A percentile compares a stretch with the other conserved stretches of the same genome.
Conservation (phyloP, 2,888 invertebrate genomes). For the Archips xylosteana region DNA sequence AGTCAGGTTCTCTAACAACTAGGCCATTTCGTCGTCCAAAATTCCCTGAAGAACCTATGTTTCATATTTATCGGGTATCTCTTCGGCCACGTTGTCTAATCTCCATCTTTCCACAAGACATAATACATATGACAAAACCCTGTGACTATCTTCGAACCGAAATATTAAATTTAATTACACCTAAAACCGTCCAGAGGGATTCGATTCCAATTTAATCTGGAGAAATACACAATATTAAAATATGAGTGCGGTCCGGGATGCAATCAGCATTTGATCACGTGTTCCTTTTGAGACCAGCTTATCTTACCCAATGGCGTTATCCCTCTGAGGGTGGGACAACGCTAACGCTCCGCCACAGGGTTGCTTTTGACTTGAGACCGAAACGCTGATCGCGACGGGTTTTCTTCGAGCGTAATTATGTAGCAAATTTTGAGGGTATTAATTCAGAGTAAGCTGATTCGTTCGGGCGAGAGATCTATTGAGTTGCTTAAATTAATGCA, state of each 20-base stretch:
- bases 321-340: constrained; percentile 45
- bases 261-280: constrained; percentile 82
- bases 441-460: constrained; percentile 75
- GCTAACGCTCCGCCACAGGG: constrained; percentile 38
- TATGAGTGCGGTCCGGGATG: constrained; percentile 74
- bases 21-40: no score
- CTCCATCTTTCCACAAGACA: background rate
- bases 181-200: constrained; percentile 43
- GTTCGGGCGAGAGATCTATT: constrained; percentile 13
- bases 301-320: constrained; percentile 65
- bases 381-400: constrained; percentile 20
- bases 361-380: background rate
- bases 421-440: constrained; percentile 75
- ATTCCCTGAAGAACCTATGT: no score
- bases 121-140: background rate
- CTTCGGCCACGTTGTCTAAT: no score
- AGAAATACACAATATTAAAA: constrained; percentile 81
- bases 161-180: constrained; percentile 37
- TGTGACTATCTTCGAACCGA: constrained; percentile 11
- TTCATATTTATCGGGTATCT: no score
- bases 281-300: constrained; percentile 82
- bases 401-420: constrained; percentile 81
- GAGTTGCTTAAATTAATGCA: constrained; percentile 26
- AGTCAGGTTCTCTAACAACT: no score
- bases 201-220: constrained; percentile 75